Conservation (phyloP, 2,113 vertebrate species). For the Osmerus mordax region DNA sequence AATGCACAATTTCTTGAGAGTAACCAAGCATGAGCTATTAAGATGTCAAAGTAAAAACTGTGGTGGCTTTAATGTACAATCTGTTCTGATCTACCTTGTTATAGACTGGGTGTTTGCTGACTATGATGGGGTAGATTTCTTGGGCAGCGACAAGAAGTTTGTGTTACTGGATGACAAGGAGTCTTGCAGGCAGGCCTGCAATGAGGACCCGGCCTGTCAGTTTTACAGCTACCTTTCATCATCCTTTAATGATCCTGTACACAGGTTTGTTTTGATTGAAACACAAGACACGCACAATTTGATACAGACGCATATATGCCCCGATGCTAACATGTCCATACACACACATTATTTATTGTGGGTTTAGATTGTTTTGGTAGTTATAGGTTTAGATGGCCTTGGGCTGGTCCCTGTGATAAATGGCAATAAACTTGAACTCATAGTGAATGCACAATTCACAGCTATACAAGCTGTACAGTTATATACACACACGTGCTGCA, state of each 20-base stretch:
- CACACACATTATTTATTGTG: neutral
- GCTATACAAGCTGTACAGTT: too few species aligned
- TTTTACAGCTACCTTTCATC: conserved; percentile 54
- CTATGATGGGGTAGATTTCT: conserved; percentile 36
- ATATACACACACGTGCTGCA: too few species aligned
- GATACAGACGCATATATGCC: neutral
- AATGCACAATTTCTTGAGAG: too few species aligned
- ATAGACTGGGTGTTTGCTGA: conserved; percentile 41
- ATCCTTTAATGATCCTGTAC: rapidly evolving
- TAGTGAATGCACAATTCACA: too few species aligned
- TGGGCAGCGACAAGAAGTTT: conserved; percentile 24
- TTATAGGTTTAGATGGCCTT: too few species aligned
- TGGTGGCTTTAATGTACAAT: neutral
- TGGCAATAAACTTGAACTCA: too few species aligned
- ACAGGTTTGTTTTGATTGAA: conserved; percentile 24
- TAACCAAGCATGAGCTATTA: neutral
- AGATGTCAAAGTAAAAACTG: neutral
- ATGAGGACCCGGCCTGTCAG: conserved; percentile 50
- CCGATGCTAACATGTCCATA: neutral
- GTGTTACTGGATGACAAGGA: conserved; percentile 27
- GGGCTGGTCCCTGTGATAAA: too few species aligned
- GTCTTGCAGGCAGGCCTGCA: conserved; percentile 41
- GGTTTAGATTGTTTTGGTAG: too few species aligned
- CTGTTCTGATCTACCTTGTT: neutral
- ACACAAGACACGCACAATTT: neutral